Evolutionary conservation across 2,888 invertebrate genomes (phyloP).

Genomic region (Linyphia triangularis): DNA sequence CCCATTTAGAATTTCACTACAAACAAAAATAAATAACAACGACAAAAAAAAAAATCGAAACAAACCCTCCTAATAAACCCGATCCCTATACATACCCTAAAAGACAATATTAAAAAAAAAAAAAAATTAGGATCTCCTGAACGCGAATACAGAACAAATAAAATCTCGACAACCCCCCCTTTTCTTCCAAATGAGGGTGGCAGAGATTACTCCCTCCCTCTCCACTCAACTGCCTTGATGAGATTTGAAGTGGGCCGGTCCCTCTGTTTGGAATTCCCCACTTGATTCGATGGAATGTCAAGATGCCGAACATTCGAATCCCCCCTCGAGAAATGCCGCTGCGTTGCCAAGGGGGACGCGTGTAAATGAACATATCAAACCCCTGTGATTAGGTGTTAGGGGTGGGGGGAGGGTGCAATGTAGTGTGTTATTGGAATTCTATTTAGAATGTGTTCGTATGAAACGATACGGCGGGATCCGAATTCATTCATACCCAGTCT

Average conservation of each 20-base stretch:
- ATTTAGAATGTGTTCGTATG: no score
- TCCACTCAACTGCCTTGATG: background rate
- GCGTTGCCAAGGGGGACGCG: conserved; percentile 5
- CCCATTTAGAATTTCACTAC: background rate
- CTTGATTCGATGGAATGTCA: conserved; percentile 39
- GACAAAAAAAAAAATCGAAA: no score
- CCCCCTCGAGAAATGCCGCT: background rate
- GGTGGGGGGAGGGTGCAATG: background rate
- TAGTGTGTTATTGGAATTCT: no score
- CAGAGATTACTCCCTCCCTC: background rate
- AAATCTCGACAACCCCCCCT: background rate
- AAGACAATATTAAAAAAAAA: no score
- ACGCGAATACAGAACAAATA: background rate
- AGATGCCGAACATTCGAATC: conserved; percentile 22
- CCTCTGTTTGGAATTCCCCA: conserved; percentile 14
- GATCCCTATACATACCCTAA: no score
- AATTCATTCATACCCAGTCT: no score
- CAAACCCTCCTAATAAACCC: no score
- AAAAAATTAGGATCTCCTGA: no score
- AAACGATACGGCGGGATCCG: no score
- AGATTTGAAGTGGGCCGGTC: background rate
- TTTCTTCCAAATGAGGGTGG: background rate
- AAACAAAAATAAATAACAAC: no score
- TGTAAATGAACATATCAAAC: conserved; percentile 32
- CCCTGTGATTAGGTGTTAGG: background rate